These are phyloP conservation scores for Amaurobius ferox DNA, from an alignment of 2,888 invertebrate species.

Conservation along the genomic window DNA sequence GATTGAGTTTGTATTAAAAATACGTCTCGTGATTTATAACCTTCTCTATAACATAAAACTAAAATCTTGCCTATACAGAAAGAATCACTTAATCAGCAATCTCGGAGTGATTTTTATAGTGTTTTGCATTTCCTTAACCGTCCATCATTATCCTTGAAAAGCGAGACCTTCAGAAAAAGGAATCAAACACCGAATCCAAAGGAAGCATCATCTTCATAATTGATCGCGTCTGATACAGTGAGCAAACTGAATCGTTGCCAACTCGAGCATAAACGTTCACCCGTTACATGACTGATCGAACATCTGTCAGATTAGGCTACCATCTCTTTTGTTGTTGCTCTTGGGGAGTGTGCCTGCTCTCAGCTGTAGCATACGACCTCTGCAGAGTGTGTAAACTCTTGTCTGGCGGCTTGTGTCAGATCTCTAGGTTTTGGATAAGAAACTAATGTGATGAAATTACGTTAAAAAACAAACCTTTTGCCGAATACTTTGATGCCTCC, in stretches of 20 bases:
- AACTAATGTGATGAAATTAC: not conserved
- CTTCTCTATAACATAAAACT: too few species aligned
- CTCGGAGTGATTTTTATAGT: too few species aligned
- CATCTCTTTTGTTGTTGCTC: not conserved
- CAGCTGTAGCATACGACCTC: not conserved
- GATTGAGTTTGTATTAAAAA: too few species aligned
- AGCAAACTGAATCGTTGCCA: not conserved
- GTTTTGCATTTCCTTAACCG: not conserved
- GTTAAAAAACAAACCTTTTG: not conserved
- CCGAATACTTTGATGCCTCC: not conserved
- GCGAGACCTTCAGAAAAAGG: not conserved
- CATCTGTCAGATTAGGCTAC: not conserved
- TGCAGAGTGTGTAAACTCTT: not conserved
- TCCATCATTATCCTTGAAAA: not conserved
- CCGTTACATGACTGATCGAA: constrained; percentile 10
- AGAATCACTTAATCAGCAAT: too few species aligned
- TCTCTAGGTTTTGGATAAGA: too few species aligned
- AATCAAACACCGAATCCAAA: not conserved
- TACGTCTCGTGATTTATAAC: too few species aligned
- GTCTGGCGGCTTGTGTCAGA: not conserved
- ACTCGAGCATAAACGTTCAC: not conserved
- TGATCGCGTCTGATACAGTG: not conserved
- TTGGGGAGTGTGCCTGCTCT: not conserved
- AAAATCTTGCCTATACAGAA: too few species aligned
- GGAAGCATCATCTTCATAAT: not conserved